Conservation (phyloP, 2,888 invertebrate genomes). For the Drosophila setosimentum region DNA sequence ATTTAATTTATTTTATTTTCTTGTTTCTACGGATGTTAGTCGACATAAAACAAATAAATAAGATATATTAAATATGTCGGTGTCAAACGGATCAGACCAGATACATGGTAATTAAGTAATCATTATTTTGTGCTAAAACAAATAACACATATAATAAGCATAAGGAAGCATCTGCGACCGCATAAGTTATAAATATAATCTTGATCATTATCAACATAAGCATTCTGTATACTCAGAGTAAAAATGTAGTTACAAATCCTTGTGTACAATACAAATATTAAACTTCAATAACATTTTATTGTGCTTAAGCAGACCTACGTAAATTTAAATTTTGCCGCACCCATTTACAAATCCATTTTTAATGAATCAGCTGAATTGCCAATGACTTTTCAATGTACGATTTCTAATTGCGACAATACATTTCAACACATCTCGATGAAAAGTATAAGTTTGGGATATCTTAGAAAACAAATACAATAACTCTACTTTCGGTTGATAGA, state of each 20-base stretch:
- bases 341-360: slow-evolving; percentile 1
- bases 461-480: not conserved
- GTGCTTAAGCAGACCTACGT: not conserved
- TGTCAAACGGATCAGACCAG: not conserved
- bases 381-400: not conserved
- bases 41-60: too few relatives aligned
- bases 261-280: not conserved
- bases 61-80: not conserved
- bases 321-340: not conserved
- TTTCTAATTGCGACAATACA: not conserved
- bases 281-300: not conserved
- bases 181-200: not conserved
- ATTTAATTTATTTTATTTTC: not conserved
- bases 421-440: not conserved
- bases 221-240: not conserved
- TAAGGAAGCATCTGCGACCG: not conserved
- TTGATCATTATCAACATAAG: not conserved
- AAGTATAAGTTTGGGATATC: not conserved
- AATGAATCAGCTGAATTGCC: not conserved
- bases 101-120: too few relatives aligned
- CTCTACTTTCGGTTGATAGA: not conserved
- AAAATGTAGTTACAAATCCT: not conserved
- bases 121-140: not conserved
- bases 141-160: not conserved
- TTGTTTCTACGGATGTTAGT: not conserved